Evolutionary conservation across 2,888 invertebrate genomes (phyloP), one percentile per base, ranked within the genome.

Genomic region (Rhagium mordax): DNA sequence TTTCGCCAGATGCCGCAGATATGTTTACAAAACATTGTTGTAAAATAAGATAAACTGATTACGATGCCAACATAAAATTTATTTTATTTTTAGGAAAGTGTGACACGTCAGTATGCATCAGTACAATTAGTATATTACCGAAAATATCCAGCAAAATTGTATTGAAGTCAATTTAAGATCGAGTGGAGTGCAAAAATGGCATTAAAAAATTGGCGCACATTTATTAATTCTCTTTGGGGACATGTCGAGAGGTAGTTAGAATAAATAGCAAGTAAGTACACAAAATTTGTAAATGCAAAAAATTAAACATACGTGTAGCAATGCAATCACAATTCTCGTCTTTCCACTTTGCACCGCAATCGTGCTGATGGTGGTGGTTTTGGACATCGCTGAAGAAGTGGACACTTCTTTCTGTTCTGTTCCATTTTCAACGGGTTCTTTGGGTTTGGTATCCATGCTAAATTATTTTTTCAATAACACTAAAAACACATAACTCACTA

Each of bases 331-430:
- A 85, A 97, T 93, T 86, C 95, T 92, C 57, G 96, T 94, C 82
- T 92, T 92, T 78, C 96, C 96, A 85, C 96, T 95, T 86, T 95
- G 95, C 75, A 97, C 94, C 60, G 96, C 96, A 81, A 97, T 96
- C 71, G 97, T 96, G 87, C 96, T 96, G 84, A 97, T 94, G 81
- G 96, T 96, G 73, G 96, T 96, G 69, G 94, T 93, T 80, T 91
- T 90, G 64, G 89, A 80, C 86, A 88, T 86, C 5, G 87, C 85
- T 62, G 77, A 70, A 60, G 78, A 81, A 67, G 76, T 78, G n/a
- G 80, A 79, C 60, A 77, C 67, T 67, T 70, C 69, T 49, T 78
- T 78, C 69, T 57, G 65, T 55, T 81, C 81, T 21, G 74, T 76
- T 24, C 76, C 82, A 77, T 82, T 82, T 77, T 84, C 85, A 77